Evolutionary conservation across 2,888 invertebrate species (phyloP).

Genomic region (Polymixis flavicincta): DNA sequence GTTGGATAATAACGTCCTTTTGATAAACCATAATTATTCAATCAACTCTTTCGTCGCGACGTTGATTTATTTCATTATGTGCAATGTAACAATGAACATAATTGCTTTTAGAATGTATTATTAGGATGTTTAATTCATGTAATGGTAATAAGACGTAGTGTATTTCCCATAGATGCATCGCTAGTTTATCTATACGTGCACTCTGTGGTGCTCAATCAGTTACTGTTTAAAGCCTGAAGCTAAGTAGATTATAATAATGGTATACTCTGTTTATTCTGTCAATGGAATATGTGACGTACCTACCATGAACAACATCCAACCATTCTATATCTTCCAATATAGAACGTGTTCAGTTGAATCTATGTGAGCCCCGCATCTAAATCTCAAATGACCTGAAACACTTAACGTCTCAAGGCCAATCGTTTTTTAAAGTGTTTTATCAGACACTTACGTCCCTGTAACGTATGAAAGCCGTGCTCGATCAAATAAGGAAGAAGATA

Average conservation of each 20-base stretch:
- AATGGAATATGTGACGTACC: constrained; percentile 18
- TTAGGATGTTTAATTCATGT: constrained; percentile 62
- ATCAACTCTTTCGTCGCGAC: constrained; percentile 49
- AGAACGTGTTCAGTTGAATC: constrained; percentile 4
- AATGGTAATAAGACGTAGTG: constrained; percentile 44
- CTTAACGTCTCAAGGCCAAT: constrained; percentile 47
- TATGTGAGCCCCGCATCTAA: constrained; percentile 22
- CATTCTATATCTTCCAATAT: constrained; percentile 3
- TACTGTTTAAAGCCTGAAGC: constrained; percentile 33
- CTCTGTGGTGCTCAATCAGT: constrained; percentile 39
- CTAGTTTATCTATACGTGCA: constrained; percentile 31
- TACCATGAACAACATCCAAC: not conserved
- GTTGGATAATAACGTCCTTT: constrained; percentile 58
- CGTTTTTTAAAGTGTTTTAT: constrained; percentile 59
- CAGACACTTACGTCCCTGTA: constrained; percentile 63
- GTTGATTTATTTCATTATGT: constrained; percentile 51
- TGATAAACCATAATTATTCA: constrained; percentile 56
- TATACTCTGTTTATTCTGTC: constrained; percentile 3
- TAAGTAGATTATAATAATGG: constrained; percentile 36
- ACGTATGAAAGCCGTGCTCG: constrained; percentile 67
- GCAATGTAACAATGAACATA: constrained; percentile 60
- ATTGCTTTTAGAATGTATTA: constrained; percentile 58
- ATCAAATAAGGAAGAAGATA: constrained; percentile 77
- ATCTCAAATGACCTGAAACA: constrained; percentile 42
- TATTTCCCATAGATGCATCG: constrained; percentile 41